Evolutionary conservation across 2,888 invertebrate species (phyloP).

Genomic region (Mythimna ferrago): DNA sequence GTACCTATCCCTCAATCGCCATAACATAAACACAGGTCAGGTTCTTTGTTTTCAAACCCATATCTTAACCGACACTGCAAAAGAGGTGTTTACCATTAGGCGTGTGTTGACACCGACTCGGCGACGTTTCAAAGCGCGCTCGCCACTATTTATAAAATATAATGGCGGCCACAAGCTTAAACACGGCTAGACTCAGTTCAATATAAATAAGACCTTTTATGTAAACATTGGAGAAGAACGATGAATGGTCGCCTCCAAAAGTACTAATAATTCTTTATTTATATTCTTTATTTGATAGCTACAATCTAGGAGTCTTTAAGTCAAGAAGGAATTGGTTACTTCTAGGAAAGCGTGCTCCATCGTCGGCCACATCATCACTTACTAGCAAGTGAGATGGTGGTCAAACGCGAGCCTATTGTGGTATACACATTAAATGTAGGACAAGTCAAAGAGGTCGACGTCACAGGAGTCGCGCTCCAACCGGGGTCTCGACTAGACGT

Average conservation of each 20-base stretch:
- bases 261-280: not conserved
- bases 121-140: slow-evolving; percentile 27
- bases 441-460: too few relatives aligned
- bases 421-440: too few relatives aligned
- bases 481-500: too few relatives aligned
- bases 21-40: slow-evolving; percentile 28
- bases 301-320: too few relatives aligned
- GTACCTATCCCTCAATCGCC: not conserved
- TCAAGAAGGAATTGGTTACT: too few relatives aligned
- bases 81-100: slow-evolving; percentile 30
- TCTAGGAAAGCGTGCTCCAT: too few relatives aligned
- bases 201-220: slow-evolving; percentile 14
- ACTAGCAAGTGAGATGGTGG: too few relatives aligned
- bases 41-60: slow-evolving; percentile 16
- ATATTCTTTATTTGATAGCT: not conserved
- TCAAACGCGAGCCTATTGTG: too few relatives aligned
- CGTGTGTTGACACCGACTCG: not conserved
- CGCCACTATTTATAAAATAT: slow-evolving; percentile 37
- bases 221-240: slow-evolving; percentile 33
- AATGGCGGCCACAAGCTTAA: slow-evolving; percentile 14
- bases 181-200: slow-evolving; percentile 7
- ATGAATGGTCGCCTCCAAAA: not conserved
- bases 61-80: slow-evolving; percentile 4
- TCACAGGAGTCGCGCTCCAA: too few relatives aligned
- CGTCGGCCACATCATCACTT: too few relatives aligned